phyloP scores from a whole-genome alignment of 2,113 vertebrate genomes.

The Deroptyus accipitrinus region DNA sequence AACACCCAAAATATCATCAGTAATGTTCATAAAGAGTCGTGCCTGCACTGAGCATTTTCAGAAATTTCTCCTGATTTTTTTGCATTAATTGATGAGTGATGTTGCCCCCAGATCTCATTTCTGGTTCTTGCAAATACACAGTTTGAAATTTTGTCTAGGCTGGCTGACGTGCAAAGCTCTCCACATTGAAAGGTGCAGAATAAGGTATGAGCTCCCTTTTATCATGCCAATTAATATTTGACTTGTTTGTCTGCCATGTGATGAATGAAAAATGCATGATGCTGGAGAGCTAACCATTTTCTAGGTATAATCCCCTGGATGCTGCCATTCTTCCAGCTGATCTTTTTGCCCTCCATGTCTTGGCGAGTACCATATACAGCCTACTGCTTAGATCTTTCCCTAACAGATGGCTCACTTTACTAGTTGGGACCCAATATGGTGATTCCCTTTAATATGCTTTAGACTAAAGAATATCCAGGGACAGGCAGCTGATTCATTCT shows the following conservation, averaged over 20 bases:
- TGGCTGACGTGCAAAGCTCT: not conserved
- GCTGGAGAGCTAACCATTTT: constrained; percentile 62
- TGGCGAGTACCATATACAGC: constrained; percentile 64
- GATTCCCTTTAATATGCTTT: constrained; percentile 79
- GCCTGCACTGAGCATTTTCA: not conserved
- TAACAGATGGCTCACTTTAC: constrained; percentile 81
- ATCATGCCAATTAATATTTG: constrained; percentile 71
- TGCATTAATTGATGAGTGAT: not conserved
- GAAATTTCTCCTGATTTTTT: not conserved
- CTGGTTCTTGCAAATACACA: not conserved
- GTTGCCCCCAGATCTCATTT: not conserved
- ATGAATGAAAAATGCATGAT: constrained; percentile 79
- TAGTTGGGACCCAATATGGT: constrained; percentile 78
- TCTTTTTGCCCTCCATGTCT: constrained; percentile 73
- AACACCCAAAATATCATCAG: not conserved
- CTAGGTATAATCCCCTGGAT: constrained; percentile 72
- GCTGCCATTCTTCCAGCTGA: constrained; percentile 73
- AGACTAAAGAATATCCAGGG: constrained; percentile 70
- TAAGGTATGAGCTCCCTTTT: constrained; percentile 45
- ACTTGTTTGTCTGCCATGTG: constrained; percentile 73
- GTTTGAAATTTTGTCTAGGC: not conserved
- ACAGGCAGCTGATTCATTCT: constrained; percentile 63
- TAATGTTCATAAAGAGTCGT: not conserved
- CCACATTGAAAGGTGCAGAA: not conserved
- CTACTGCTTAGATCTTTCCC: constrained; percentile 73